Percentiles rank a stretch among this genome's conserved stretches.
Evolutionary conservation across 2,797 vertebrate species (phyloP).

Genomic region (Manis javanica): DNA sequence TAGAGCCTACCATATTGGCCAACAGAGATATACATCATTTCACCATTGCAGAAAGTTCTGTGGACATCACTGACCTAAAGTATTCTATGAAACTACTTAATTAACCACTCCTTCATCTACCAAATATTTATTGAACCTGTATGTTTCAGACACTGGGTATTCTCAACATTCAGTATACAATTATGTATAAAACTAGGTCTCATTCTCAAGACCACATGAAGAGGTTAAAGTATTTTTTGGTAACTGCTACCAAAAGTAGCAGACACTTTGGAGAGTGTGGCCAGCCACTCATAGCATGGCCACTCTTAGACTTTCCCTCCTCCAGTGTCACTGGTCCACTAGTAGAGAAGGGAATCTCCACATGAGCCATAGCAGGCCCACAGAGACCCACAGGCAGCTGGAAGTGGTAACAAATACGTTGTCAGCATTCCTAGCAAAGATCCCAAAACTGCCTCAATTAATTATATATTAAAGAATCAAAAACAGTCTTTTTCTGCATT

Average conservation of each 20-base stretch:
- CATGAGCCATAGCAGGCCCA: not conserved
- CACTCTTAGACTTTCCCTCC: not conserved
- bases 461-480: not conserved
- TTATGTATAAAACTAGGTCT: not conserved
- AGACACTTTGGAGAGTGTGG: not conserved
- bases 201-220: not conserved
- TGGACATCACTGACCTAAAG: not conserved
- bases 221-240: not conserved
- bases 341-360: not conserved
- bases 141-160: not conserved
- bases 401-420: not conserved
- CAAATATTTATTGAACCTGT: not conserved
- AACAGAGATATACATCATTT: not conserved
- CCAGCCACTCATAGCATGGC: accelerated
- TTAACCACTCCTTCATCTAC: not conserved
- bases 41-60: not conserved
- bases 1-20: not conserved
- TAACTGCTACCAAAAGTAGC: not conserved
- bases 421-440: not conserved
- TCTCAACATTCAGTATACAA: not conserved
- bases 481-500: not conserved
- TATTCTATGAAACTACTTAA: not conserved
- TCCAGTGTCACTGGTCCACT: not conserved
- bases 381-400: not conserved
- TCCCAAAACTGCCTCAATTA: not conserved